These are phyloP conservation scores for Nemoura dubitans DNA, from an alignment of 2,888 invertebrate genomes.

Conservation along the genomic window DNA sequence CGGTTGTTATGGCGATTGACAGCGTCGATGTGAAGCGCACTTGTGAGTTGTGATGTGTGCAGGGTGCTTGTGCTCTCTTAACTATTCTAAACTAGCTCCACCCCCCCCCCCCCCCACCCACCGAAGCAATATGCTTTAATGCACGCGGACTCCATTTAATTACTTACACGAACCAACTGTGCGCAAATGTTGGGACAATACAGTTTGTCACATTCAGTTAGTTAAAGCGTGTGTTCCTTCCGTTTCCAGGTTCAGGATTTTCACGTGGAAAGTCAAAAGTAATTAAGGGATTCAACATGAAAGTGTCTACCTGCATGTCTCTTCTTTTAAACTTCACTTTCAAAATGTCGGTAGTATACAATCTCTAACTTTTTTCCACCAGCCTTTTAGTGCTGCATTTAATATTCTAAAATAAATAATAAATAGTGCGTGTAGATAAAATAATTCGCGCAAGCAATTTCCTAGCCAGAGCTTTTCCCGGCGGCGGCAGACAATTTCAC, in stretches of 20 bases:
- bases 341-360: neutral
- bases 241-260: too few species aligned
- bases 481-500: neutral
- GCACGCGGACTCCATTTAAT: too few species aligned
- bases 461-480: constrained; percentile 19
- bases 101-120: too few species aligned
- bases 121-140: neutral
- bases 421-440: constrained; percentile 17
- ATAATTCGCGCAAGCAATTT: constrained; percentile 24
- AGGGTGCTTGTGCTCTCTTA: too few species aligned
- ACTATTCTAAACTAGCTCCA: too few species aligned
- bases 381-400: neutral
- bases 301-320: neutral
- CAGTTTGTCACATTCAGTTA: too few species aligned
- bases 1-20: too few species aligned
- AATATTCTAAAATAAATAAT: neutral
- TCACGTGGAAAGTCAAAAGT: neutral
- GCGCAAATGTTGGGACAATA: too few species aligned
- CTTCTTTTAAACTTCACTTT: neutral
- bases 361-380: neutral
- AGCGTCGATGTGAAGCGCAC: too few species aligned
- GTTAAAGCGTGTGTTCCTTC: too few species aligned
- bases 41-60: too few species aligned
- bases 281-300: neutral
- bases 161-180: too few species aligned